These are phyloP conservation scores for Tetramorium parvispinum DNA, from an alignment of 1,140 invertebrate genomes.

Conservation along the genomic window DNA sequence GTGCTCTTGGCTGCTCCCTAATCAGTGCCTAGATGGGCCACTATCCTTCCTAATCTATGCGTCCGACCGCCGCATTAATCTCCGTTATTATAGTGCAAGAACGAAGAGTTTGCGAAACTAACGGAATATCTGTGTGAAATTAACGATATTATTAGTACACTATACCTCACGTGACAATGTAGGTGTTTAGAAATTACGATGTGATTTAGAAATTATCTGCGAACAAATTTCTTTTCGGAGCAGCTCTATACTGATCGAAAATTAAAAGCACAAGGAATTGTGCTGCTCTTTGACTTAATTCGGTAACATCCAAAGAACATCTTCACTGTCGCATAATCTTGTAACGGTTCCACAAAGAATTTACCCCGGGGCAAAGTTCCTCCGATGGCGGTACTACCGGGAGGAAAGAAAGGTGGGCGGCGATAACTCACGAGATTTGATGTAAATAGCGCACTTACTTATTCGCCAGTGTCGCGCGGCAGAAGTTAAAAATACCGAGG, in stretches of 20 bases:
- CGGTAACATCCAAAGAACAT: neutral
- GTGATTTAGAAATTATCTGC: neutral
- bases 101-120: conserved; percentile 70
- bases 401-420: conserved; percentile 44
- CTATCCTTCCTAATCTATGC: conserved; percentile 78
- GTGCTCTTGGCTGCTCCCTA: conserved; percentile 75
- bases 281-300: neutral
- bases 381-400: conserved; percentile 16
- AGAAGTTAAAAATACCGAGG: conserved; percentile 84
- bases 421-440: conserved; percentile 85
- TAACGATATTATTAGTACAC: conserved; percentile 60
- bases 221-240: neutral
- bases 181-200: neutral
- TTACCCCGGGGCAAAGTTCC: conserved; percentile 44
- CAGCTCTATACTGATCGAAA: neutral
- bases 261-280: neutral
- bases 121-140: conserved; percentile 75
- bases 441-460: conserved; percentile 85
- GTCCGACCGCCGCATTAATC: conserved; percentile 78
- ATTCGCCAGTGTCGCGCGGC: conserved; percentile 80
- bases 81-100: conserved; percentile 80
- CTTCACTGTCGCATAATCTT: conserved; percentile 33
- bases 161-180: neutral
- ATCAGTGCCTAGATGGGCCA: conserved; percentile 78
- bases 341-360: conserved; percentile 54